Evolutionary conservation across 2,888 invertebrate genomes (phyloP).

Genomic region (Acanthosepion esculentum): DNA sequence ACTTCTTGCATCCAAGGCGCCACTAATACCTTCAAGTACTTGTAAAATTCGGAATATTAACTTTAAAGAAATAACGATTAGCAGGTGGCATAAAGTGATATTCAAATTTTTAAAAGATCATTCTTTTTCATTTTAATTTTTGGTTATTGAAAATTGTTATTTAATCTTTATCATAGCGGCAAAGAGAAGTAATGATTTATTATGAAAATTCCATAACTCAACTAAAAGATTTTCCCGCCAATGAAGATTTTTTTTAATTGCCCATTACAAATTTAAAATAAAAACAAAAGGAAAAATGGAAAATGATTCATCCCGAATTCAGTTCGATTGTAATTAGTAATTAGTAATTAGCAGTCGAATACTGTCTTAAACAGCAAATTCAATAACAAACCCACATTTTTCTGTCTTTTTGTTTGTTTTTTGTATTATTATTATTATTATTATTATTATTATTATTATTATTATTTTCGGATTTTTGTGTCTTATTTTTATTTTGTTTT

Average conservation of each 20-base stretch:
- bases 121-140: background rate
- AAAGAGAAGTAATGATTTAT: conserved; percentile 33
- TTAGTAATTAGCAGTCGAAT: background rate
- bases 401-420: background rate
- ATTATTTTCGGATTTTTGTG: background rate
- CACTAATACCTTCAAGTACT: too few relatives aligned
- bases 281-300: background rate
- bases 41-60: too few relatives aligned
- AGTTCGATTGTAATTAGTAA: conserved; percentile 11
- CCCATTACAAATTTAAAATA: conserved; percentile 17
- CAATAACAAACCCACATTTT: background rate
- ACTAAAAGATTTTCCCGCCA: background rate
- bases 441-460: background rate
- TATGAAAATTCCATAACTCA: conserved; percentile 4
- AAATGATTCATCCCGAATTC: conserved; percentile 6
- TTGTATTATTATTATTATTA: background rate
- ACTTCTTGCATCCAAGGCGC: too few relatives aligned
- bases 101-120: background rate
- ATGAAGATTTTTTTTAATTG: background rate
- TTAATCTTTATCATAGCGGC: background rate
- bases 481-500: too few relatives aligned
- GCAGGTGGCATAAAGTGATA: background rate
- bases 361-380: conserved; percentile 17
- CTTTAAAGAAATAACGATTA: background rate
- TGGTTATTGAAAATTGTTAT: background rate